Evolutionary conservation across 2,113 vertebrate species (phyloP), one percentile per base, ranked within the genome.

Genomic region (Saguinus midas): DNA sequence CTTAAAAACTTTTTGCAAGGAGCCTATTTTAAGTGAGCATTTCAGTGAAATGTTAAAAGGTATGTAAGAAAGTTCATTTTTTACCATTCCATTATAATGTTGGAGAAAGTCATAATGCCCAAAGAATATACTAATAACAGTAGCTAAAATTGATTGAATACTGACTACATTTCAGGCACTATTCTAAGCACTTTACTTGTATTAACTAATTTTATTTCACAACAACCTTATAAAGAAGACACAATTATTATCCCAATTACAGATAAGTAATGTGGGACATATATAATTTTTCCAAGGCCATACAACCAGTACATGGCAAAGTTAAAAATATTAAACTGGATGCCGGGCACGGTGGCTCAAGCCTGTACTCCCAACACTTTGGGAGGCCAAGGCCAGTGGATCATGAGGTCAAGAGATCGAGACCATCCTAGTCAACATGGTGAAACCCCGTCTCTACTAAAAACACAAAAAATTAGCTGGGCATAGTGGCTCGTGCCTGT

Each of bases 31-130:
- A 88, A 85, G 50, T 81, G 55, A 86, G 21, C 16, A 79, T 90
- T 89, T 97, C 81, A 52, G 57, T 90, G 35, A 92, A 94, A 92
- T 48, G 18, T 48, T 48, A 84, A 73, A 86, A 79, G 52, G 52
- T 61, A 58, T 50, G 32, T n/a, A 83, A 79, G 29, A 66, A 84
- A 84, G 48, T 61, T 40, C 57, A 52, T 81, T 75, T 93, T 72
- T 50, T 48, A 68, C n/a, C 27, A 58, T 58, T 64, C 13, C 78
- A 50, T 90, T 94, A 48, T 45, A 94, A 84, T 92, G 40, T 55
- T 86, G n/a, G 87, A 85, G n/a, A 90, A 85, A 68, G 37, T 64
- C 40, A 40, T 61, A 91, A 90, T 87, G 64, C 8, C 20, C 52
- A 57, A 78, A 86, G 45, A 66, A 23, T 86, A 73, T 86, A 90